phyloP scores from a whole-genome alignment of 1,140 invertebrate species.

The Neotoxoptera formosana region DNA sequence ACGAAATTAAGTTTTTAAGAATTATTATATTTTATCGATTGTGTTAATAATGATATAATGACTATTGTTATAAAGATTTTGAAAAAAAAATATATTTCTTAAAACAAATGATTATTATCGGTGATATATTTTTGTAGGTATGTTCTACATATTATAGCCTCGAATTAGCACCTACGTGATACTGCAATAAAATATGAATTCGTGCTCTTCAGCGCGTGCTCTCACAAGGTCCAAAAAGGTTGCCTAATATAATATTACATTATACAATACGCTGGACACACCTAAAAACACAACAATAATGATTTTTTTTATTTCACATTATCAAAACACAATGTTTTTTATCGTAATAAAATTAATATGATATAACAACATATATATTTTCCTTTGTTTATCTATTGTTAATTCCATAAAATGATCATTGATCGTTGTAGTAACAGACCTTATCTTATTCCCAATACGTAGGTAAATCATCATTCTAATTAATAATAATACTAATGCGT shows the following conservation, averaged over 20 bases:
- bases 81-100: background rate
- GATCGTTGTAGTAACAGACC: background rate
- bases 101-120: background rate
- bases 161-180: background rate
- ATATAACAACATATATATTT: background rate
- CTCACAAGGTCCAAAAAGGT: background rate
- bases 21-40: background rate
- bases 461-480: background rate
- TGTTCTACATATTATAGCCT: background rate
- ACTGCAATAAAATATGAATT: background rate
- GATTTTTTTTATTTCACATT: background rate
- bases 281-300: conserved; percentile 19
- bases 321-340: background rate
- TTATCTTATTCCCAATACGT: background rate
- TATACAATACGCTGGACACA: background rate
- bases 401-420: conserved; percentile 25
- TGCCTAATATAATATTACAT: background rate
- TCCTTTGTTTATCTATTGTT: background rate
- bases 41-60: background rate
- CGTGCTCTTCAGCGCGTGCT: background rate
- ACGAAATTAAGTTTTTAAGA: background rate
- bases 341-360: background rate
- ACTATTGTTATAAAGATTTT: background rate
- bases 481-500: background rate
- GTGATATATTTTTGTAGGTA: background rate